phyloP scores from a whole-genome alignment of 2,888 invertebrate species.

The Clivina fossor region DNA sequence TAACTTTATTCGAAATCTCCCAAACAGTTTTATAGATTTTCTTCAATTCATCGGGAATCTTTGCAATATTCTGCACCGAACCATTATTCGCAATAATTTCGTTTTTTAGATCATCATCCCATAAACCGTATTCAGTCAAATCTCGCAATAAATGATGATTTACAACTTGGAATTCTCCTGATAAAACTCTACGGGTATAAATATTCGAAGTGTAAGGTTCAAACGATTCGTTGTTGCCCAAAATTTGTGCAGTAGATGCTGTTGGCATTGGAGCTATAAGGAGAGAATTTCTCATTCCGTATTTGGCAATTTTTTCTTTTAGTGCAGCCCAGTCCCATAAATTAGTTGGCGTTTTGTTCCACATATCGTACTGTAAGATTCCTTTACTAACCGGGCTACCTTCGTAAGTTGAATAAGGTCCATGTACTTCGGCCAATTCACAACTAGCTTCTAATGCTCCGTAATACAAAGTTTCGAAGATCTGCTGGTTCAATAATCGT shows the following conservation, averaged over 20 bases:
- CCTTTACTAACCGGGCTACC: constrained; percentile 95
- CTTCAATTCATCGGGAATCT: constrained; percentile 82
- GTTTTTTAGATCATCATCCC: constrained; percentile 96
- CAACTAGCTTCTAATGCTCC: constrained; percentile 96
- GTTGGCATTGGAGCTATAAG: constrained; percentile 98
- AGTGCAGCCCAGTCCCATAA: constrained; percentile 88
- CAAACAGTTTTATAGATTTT: constrained; percentile 94
- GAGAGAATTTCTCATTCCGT: constrained; percentile 92
- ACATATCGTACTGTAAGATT: constrained; percentile 97
- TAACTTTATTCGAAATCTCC: constrained; percentile 92
- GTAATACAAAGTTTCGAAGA: constrained; percentile 98
- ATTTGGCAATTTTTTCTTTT: constrained; percentile 80
- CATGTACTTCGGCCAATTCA: constrained; percentile 82
- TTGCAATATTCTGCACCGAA: constrained; percentile 85
- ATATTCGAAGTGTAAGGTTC: constrained; percentile 99
- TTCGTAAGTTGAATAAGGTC: constrained; percentile 87
- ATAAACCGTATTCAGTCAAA: constrained; percentile 85
- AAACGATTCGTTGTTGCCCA: constrained; percentile 98
- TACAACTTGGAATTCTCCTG: constrained; percentile 95
- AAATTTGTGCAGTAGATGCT: constrained; percentile 97
- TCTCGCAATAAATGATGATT: constrained; percentile 95
- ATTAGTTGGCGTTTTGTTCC: constrained; percentile 83
- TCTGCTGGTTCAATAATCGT: constrained; percentile 83
- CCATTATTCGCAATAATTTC: constrained; percentile 88
- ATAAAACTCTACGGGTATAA: constrained; percentile 89